phyloP scores from a whole-genome alignment of 2,888 invertebrate genomes.

The Sycophila texana region DNA sequence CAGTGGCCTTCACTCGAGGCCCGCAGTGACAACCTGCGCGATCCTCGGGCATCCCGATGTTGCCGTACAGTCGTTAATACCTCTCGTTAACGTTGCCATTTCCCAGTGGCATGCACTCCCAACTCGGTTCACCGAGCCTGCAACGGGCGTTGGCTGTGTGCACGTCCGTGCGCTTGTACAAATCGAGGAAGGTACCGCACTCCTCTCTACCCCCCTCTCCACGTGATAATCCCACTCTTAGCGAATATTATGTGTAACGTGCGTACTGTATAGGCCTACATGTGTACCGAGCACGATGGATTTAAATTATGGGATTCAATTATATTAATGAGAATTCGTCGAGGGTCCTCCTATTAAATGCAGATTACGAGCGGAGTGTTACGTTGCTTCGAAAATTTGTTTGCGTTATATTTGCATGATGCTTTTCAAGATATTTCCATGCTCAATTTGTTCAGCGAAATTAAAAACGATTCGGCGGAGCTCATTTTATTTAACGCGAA shows the following conservation, averaged over 20 bases:
- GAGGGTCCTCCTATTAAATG: not conserved
- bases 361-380: too few relatives aligned
- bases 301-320: slow-evolving; percentile 35
- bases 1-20: slow-evolving; percentile 53
- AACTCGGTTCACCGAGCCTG: slow-evolving; percentile 21
- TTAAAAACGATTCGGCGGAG: too few relatives aligned
- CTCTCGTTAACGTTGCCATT: slow-evolving; percentile 47
- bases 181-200: slow-evolving; percentile 30
- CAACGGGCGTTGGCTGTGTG: not conserved
- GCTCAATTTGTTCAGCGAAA: too few relatives aligned
- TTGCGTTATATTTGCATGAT: too few relatives aligned
- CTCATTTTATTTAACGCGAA: too few relatives aligned
- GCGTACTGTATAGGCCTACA: not conserved
- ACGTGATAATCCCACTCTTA: slow-evolving; percentile 20
- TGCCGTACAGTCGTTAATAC: slow-evolving; percentile 52
- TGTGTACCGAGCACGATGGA: not conserved
- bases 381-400: too few relatives aligned
- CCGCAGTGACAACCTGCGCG: slow-evolving; percentile 61
- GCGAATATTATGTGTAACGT: slow-evolving; percentile 21
- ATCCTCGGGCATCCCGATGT: slow-evolving; percentile 31
- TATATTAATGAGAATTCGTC: slow-evolving; percentile 36
- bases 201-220: not conserved
- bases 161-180: not conserved
- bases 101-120: slow-evolving; percentile 22
- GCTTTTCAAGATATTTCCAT: too few relatives aligned